These are phyloP conservation scores for Cantharis nigra DNA, from an alignment of 2,888 invertebrate species.

Conservation along the genomic window DNA sequence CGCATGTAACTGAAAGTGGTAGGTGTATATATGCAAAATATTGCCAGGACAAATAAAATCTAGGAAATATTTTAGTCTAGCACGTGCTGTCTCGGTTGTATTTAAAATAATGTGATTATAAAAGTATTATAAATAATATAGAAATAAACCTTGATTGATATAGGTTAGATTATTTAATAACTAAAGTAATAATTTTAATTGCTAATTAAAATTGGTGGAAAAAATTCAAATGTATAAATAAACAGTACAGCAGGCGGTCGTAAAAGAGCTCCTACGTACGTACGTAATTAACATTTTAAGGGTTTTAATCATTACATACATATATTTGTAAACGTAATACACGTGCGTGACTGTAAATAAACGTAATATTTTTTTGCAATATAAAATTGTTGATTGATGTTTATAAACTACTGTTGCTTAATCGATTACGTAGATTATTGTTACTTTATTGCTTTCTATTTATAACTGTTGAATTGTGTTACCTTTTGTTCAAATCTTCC, in stretches of 20 bases:
- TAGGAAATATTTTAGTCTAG: background rate
- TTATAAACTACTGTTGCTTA: background rate
- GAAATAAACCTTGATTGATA: background rate
- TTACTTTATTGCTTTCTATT: background rate
- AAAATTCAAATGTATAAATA: background rate
- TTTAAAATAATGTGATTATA: background rate
- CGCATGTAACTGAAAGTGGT: background rate
- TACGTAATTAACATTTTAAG: background rate
- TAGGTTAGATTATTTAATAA: background rate
- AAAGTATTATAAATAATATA: background rate
- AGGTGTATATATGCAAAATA: background rate
- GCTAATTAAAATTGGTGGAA: background rate
- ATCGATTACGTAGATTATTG: background rate
- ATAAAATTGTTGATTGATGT: background rate
- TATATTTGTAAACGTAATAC: background rate
- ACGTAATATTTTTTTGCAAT: background rate
- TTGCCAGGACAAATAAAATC: background rate
- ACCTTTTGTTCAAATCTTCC: background rate
- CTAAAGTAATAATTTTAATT: background rate
- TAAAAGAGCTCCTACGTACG: background rate
- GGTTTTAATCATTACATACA: background rate
- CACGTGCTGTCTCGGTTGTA: background rate
- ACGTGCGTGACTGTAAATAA: background rate
- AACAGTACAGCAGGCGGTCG: background rate
- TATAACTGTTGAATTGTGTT: background rate